phyloP scores from a whole-genome alignment of 2,888 invertebrate species.

The Chrysolina haemoptera region DNA sequence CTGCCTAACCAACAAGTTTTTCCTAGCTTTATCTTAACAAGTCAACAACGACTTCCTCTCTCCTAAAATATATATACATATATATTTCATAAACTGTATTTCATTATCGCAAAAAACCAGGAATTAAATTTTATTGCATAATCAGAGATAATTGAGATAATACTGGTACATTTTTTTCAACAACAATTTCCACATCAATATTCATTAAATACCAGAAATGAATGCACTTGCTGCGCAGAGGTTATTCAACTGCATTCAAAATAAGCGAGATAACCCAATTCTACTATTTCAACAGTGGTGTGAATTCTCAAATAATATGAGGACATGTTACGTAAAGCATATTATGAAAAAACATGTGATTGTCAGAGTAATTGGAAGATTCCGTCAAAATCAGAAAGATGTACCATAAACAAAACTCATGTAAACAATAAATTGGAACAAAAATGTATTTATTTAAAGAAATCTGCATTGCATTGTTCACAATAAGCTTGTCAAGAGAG shows the following conservation, averaged over 20 bases:
- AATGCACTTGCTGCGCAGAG: not conserved
- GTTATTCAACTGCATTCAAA: conserved; percentile 14
- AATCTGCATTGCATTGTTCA: too few species aligned
- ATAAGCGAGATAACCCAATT: conserved; percentile 17
- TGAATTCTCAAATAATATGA: not conserved
- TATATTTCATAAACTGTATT: too few species aligned
- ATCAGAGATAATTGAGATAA: not conserved
- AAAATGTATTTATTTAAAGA: too few species aligned
- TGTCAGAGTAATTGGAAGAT: not conserved
- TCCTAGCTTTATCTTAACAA: too few species aligned
- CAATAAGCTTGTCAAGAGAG: too few species aligned
- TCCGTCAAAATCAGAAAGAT: not conserved
- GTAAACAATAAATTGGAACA: not conserved
- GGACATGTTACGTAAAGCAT: not conserved
- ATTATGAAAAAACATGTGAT: not conserved
- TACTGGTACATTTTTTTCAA: not conserved
- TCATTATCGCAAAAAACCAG: too few species aligned
- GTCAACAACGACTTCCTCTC: too few species aligned
- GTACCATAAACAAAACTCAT: not conserved
- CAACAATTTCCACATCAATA: not conserved
- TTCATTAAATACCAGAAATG: conserved; percentile 1
- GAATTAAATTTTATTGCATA: too few species aligned
- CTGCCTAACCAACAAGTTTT: too few species aligned
- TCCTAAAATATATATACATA: too few species aligned
- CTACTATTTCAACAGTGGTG: not conserved